Evolutionary conservation across 2,113 vertebrate genomes (phyloP), one percentile per base, ranked within the genome.

Genomic region (Dasyprocta punctata): DNA sequence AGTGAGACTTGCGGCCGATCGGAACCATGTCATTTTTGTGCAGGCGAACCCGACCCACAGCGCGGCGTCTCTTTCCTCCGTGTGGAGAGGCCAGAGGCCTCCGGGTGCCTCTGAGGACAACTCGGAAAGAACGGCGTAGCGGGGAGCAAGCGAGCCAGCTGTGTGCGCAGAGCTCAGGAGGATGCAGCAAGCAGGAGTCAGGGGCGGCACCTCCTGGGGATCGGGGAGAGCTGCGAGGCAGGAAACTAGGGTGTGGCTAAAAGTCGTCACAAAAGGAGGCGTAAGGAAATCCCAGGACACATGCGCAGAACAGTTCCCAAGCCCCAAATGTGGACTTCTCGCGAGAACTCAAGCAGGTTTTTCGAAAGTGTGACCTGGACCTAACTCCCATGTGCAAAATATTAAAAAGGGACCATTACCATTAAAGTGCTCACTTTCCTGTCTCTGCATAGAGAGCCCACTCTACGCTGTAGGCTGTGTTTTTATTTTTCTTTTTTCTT

Each of bases 101-200:
- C 12, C 2, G 0, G 38, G 69, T 28, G 65, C 24, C 38, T 0
- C n/a, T n/a, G 6, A 81, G 78, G 11, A 36, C 2, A 1, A 28
- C 33, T 44, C 47, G 60, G 89, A n/a, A 86, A 94, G 78, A 19
- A 14, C 3, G 1, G n/a, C 30, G 14, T 11, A 17, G 58, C 89
- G 10, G 19, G 47, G 86, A n/a, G 22, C 67, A 41, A 87, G n/a
- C 5, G 33, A 56, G 3, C 77, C 49, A 33, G 49, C 26, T 17
- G 2, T 38, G 16, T 85, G 82, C 67, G 28, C 38, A 56, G 92
- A 52, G 58, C 22, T 33, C 10, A 26, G 63, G 69, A 60, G 17
- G 58, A 1, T 28, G 47, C 60, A 17, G 58, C 16, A 44, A 22
- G 52, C 7, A 11, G 36, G 65, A 10, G 24, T 30, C 41, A 20